Base-by-base conservation (phyloP, 2,113 vertebrate genomes). In the Kryptolebias marmoratus region DNA sequence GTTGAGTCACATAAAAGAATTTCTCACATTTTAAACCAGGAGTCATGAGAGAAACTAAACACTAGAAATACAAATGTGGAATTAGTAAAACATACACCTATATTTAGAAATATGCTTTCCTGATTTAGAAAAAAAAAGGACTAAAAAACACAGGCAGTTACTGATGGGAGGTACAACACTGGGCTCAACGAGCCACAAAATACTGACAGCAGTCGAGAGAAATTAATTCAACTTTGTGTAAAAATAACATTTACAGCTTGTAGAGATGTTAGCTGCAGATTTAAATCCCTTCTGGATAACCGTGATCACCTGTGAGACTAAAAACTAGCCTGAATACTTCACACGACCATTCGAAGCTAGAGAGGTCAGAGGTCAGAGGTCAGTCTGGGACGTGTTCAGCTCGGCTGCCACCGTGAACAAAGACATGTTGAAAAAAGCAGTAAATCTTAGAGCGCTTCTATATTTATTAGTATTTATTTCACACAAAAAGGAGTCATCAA, bases 91-190 rank as follows among this genome's bases (percentile, higher is more conserved):
- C 44, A 36, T 8, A 48, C 15, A 32, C 31, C 30, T 27, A 61
- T 53, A 15, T 53, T n/a, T 3, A 69, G 31, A 71, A 62, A 72
- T 50, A 59, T 57, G 68, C 1, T 27, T 44, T 22, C 45, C 11
- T 42, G 57, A n/a, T 27, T 60, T 42, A 39, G 32, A 27, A 9
- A 45, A 53, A 31, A 32, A 42, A 54, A 81, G 9, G 58, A 28
- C 44, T 61, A 16, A 52, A 28, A 54, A 59, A 58, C 28, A 52
- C 14, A 28, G 57, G n/a, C 54, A 59, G 32, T 73, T 57, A 55
- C 55, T 66, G 71, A 59, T 8, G 9, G 16, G 47, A 58, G 8
- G 18, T 55, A 53, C 28, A 63, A 56, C n/a, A 48, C 28, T 15
- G 47, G 36, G 39, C 48, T 28, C 31, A 55, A 53, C 22, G 63